Evolutionary conservation across 1,140 invertebrate species (phyloP), one percentile per base, ranked within the genome.

Genomic region (Drosophila ercepeae): DNA sequence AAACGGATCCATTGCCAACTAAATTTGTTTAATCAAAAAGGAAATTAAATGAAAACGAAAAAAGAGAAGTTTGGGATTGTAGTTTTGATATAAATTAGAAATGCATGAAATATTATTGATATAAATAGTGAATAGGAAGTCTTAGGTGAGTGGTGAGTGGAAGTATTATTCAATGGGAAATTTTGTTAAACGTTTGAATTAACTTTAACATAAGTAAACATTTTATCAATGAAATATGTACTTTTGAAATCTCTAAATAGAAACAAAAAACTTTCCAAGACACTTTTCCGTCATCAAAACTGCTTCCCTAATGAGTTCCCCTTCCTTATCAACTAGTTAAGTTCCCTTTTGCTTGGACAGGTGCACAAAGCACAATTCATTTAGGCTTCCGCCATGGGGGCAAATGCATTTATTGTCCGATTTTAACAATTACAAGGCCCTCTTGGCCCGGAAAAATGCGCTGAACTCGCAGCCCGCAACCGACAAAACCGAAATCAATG

Each of bases 401-500:
- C 45, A 68, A 72, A 73, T 77, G 71, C 58, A 72, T 83, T 32
- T 19, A 83, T 58, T 64, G 69, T 67, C 32, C 39, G 23, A 53
- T 36, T 50, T 59, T 13, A 73, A 57, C 81, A 74, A 82, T 74
- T 65, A 67, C 67, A 60, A 60, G 44, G 39, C 48, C 29, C 42
- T 42, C 49, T 39, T 23, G 54, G 6, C 14, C 39, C 51, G 50
- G 46, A 49, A 55, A 55, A 27, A 48, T 29, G 45, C n/a, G 45
- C 45, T 19, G 6, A 48, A 18, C 34, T 36, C 36, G 58, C 58
- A 29, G 19, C 25, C 59, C 36, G 58, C 58, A 29, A 25, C 25
- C 59, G 59, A 67, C 59, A 52, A 69, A 60, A 57, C 64, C 44
- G 46, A 84, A 72, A 73, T 60, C 65, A 75, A 78, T 64, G 67